A percentile compares a stretch with the other conserved stretches of the same genome.
phyloP scores from a whole-genome alignment of 2,888 invertebrate species.

The Zaprionus lineosus region DNA sequence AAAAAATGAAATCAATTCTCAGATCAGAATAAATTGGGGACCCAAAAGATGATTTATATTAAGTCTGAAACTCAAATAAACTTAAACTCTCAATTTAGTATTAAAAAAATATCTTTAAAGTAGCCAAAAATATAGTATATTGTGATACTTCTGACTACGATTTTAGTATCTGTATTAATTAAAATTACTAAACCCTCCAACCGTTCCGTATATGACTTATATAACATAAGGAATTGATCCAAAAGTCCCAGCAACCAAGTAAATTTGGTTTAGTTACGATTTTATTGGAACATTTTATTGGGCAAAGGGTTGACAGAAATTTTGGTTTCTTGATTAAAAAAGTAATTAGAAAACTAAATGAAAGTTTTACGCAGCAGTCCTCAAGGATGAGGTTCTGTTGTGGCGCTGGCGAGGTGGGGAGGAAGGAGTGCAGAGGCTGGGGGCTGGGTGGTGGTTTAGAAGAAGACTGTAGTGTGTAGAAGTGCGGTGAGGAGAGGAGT shows the following conservation, averaged over 20 bases:
- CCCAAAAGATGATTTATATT: too few species aligned
- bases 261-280: neutral
- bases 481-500: neutral
- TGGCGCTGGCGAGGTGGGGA: neutral
- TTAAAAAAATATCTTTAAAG: too few species aligned
- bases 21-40: too few species aligned
- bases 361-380: slow-evolving; percentile 71
- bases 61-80: too few species aligned
- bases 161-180: too few species aligned
- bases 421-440: neutral
- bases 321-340: slow-evolving; percentile 78
- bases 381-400: neutral
- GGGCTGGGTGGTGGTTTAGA: neutral
- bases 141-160: too few species aligned
- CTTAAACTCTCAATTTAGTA: too few species aligned
- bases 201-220: too few species aligned
- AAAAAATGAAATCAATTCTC: too few species aligned
- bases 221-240: neutral
- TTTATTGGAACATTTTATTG: neutral
- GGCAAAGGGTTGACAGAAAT: slow-evolving; percentile 51
- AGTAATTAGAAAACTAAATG: slow-evolving; percentile 79
- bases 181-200: too few species aligned
- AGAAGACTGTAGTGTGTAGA: neutral
- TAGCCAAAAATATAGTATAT: too few species aligned
- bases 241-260: too few species aligned